Percentiles rank a stretch among this genome's conserved stretches.
These are phyloP conservation scores for Dicaeum eximium DNA, from an alignment of 2,113 vertebrate species.

Conservation along the genomic window DNA sequence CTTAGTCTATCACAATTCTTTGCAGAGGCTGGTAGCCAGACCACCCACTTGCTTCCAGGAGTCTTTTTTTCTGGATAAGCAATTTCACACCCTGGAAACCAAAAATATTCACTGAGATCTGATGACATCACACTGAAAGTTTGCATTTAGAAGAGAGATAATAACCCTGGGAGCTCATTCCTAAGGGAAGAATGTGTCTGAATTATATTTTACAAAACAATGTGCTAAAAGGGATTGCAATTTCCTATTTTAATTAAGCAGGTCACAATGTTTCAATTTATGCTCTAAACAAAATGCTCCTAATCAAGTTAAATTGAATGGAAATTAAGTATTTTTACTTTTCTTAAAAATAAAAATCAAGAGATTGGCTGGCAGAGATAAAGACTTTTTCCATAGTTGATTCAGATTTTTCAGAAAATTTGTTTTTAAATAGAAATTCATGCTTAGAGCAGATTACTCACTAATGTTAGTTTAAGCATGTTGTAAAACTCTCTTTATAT, in stretches of 20 bases:
- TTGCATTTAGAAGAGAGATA: not conserved
- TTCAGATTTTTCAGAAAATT: not conserved
- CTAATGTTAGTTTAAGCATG: not conserved
- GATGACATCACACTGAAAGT: not conserved
- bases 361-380: not conserved
- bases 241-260: not conserved
- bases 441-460: not conserved
- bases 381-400: not conserved
- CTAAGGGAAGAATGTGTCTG: not conserved
- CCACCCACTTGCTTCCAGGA: not conserved
- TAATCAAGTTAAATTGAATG: not conserved
- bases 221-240: not conserved
- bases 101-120: not conserved
- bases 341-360: not conserved
- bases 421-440: not conserved
- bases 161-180: not conserved
- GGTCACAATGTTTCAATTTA: not conserved
- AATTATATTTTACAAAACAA: not conserved
- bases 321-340: not conserved
- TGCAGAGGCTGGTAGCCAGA: not conserved
- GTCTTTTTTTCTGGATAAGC: not conserved
- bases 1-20: not conserved
- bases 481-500: not conserved
- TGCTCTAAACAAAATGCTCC: not conserved
- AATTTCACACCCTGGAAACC: not conserved